A percentile compares a stretch with the other conserved stretches of the same genome.
These are phyloP conservation scores for Drosophila persimilis DNA, from an alignment of 1,140 invertebrate genomes.

Conservation along the genomic window DNA sequence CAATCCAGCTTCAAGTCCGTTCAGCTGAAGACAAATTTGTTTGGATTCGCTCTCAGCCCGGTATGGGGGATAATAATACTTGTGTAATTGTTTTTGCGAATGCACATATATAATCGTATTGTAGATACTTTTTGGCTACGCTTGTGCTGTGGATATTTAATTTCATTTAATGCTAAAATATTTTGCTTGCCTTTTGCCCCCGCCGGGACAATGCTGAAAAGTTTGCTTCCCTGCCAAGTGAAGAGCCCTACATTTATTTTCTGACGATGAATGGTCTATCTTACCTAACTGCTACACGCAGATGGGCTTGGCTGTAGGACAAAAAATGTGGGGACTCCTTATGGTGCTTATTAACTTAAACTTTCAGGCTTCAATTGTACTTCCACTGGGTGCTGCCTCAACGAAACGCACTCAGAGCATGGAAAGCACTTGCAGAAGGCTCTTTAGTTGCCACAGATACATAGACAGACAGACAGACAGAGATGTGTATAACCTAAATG, in stretches of 20 bases:
- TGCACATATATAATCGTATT: not conserved
- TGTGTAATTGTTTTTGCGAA: not conserved
- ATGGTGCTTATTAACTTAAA: constrained; percentile 38
- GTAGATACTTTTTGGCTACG: constrained; percentile 8
- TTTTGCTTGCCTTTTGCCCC: constrained; percentile 12
- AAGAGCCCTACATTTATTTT: constrained; percentile 20
- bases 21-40: too few species aligned
- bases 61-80: too few species aligned
- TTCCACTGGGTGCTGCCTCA: constrained; percentile 30
- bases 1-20: not conserved
- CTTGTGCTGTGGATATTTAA: constrained; percentile 5
- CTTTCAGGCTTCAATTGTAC: constrained; percentile 52
- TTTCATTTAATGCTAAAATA: constrained; percentile 16
- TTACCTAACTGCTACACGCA: not conserved
- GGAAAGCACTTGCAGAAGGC: not conserved
- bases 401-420: not conserved
- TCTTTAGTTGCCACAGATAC: not conserved
- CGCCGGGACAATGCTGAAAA: constrained; percentile 54
- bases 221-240: constrained; percentile 32
- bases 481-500: constrained; percentile 1
- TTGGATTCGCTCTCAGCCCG: not conserved
- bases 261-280: too few species aligned
- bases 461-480: too few species aligned
- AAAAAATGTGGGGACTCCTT: constrained; percentile 37
- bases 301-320: constrained; percentile 13